Evolutionary conservation across 2,113 vertebrate genomes (phyloP), one percentile per base, ranked within the genome.

Genomic region (Martes martes): DNA sequence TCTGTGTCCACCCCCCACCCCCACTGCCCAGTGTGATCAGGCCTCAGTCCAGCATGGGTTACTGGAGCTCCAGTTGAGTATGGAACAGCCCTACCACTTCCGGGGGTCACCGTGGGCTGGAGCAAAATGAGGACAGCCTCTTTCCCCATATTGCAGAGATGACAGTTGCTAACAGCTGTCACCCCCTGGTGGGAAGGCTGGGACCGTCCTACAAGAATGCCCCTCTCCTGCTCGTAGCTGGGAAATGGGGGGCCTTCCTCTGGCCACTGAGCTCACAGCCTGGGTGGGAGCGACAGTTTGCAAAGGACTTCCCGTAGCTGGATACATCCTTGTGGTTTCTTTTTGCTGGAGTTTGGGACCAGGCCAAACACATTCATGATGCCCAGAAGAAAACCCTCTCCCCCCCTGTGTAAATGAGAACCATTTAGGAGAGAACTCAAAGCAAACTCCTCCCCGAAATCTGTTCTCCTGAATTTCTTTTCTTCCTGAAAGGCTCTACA

Each of bases 101-200:
- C 92, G 24, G 87, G 14, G 24, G n/a, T 39, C 36, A 16, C 92
- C 91, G 39, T 2, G 14, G 33, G 33, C 86, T 15, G 81, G 13
- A 76, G 42, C 47, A 83, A 84, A 85, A 95, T 45, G 52, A 98
- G 45, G 36, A n/a, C 92, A 96, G 67, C 59, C 47, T 69, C 8
- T 78, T 45, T 74, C 92, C 55, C 63, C 55, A 15, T 52, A n/a
- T 1, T 47, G 23, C 23, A 88, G 82, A 97, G 63, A 7, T 97
- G 24, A 88, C 69, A 83, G 26, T 59, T 13, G 52, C 45, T 85
- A 86, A 78, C 89, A 93, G 92, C 74, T 97, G 78, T 42, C 93
- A 94, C 57, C 8, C 83, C 94, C 13, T 59, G 69, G 14, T 36
- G 50, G 45, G 24, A 89, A 78, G 82, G 47, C 84, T 92, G 98